These are phyloP conservation scores for Ptilodon capucinus DNA, from an alignment of 2,888 invertebrate species.

Conservation along the genomic window DNA sequence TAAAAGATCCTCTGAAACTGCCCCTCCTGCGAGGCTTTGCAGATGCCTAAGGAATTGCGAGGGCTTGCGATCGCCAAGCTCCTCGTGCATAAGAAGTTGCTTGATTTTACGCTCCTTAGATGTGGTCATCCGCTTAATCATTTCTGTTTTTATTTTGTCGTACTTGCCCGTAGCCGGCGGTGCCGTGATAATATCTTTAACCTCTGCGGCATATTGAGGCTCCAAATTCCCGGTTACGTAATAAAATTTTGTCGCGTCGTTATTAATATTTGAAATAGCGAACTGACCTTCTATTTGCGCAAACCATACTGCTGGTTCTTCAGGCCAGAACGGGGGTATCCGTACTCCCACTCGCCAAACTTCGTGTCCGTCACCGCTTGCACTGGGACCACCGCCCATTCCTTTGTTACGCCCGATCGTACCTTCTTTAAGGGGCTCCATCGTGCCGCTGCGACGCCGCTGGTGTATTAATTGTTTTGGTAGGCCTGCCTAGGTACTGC, in stretches of 20 bases:
- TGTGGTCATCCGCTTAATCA: slow-evolving; percentile 12
- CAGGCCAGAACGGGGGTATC: background rate
- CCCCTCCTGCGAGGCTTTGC: slow-evolving; percentile 12
- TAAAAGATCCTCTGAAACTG: slow-evolving; percentile 13
- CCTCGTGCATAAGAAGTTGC: slow-evolving; percentile 22
- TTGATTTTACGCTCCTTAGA: slow-evolving; percentile 18
- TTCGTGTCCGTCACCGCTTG: background rate
- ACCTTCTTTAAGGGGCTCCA: no score
- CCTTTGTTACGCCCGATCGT: no score
- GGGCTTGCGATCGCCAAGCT: slow-evolving; percentile 23
- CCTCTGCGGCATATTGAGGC: background rate
- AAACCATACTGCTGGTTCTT: slow-evolving; percentile 15
- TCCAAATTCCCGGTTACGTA: slow-evolving; percentile 7
- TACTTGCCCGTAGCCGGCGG: slow-evolving; percentile 5
- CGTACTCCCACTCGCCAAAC: background rate
- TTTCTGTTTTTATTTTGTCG: slow-evolving; percentile 15
- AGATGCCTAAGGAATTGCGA: slow-evolving; percentile 23
- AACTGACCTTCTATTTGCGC: slow-evolving; percentile 14
- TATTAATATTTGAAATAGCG: slow-evolving; percentile 5
- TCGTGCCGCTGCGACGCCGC: no score
- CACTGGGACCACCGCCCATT: no score
- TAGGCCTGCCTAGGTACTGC: no score
- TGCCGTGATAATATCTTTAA: background rate
- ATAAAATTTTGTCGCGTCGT: slow-evolving; percentile 13
- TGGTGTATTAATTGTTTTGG: no score